Evolutionary conservation across 2,113 vertebrate species (phyloP).

Genomic region (Melanocharis versteri): DNA sequence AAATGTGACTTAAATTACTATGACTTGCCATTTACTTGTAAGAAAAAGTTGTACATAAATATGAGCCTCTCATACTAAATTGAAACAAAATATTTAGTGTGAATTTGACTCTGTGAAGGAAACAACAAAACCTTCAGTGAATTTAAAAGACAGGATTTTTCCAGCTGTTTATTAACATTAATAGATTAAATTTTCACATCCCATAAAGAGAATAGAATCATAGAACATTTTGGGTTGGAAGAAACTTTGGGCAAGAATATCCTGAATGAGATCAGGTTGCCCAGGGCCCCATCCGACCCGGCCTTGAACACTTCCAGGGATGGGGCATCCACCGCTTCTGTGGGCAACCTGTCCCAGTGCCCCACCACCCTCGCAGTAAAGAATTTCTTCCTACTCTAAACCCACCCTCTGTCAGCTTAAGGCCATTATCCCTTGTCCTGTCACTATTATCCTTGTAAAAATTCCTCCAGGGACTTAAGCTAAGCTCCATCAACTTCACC

Average conservation of each 20-base stretch:
- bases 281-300: neutral
- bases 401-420: neutral
- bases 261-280: neutral
- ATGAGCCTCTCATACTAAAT: neutral
- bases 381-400: neutral
- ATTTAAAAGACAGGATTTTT: neutral
- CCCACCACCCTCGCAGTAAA: neutral
- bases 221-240: neutral
- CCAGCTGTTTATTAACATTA: neutral
- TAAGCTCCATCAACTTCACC: neutral
- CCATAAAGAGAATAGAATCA: neutral
- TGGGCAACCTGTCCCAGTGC: neutral
- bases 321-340: accelerated
- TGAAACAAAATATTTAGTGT: neutral
- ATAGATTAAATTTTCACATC: neutral
- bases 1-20: neutral
- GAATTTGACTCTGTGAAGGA: neutral
- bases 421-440: neutral
- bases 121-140: neutral
- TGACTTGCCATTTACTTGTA: neutral
- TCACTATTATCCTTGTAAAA: neutral
- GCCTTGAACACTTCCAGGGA: neutral
- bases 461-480: neutral
- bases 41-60: neutral
- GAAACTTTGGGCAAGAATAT: neutral